Conservation (phyloP, 2,888 invertebrate genomes). For the Unio delphinus region DNA sequence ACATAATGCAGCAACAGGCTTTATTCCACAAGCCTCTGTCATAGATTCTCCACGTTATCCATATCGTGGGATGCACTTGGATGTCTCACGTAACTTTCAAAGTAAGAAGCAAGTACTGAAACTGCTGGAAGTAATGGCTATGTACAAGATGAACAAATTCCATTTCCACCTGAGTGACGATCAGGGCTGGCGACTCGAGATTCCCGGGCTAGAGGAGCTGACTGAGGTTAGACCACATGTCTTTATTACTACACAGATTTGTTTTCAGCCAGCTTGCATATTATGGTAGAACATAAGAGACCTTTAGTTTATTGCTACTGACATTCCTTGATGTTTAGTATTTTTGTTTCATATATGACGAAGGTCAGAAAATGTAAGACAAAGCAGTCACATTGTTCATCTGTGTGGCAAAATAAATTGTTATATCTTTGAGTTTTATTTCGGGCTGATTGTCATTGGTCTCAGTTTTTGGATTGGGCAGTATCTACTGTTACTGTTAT, state of each 20-base stretch:
- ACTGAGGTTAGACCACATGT: slow-evolving; percentile 42
- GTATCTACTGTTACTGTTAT: too few species aligned
- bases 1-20: background rate
- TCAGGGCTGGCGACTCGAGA: slow-evolving; percentile 66
- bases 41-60: slow-evolving; percentile 42
- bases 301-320: background rate
- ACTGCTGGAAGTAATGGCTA: slow-evolving; percentile 64
- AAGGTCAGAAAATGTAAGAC: too few species aligned
- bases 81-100: slow-evolving; percentile 63
- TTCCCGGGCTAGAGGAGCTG: slow-evolving; percentile 62
- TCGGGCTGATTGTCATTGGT: too few species aligned
- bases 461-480: too few species aligned
- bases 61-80: slow-evolving; percentile 62
- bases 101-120: slow-evolving; percentile 43
- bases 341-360: too few species aligned
- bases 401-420: too few species aligned
- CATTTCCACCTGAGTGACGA: slow-evolving; percentile 68
- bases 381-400: too few species aligned
- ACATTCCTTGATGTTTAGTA: background rate
- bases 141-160: slow-evolving; percentile 66
- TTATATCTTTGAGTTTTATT: too few species aligned
- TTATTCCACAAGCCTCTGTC: slow-evolving; percentile 4
- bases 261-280: background rate
- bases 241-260: background rate
- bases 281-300: background rate